These are phyloP conservation scores for Gymnogyps californianus DNA, from an alignment of 2,113 vertebrate species.

Conservation along the genomic window DNA sequence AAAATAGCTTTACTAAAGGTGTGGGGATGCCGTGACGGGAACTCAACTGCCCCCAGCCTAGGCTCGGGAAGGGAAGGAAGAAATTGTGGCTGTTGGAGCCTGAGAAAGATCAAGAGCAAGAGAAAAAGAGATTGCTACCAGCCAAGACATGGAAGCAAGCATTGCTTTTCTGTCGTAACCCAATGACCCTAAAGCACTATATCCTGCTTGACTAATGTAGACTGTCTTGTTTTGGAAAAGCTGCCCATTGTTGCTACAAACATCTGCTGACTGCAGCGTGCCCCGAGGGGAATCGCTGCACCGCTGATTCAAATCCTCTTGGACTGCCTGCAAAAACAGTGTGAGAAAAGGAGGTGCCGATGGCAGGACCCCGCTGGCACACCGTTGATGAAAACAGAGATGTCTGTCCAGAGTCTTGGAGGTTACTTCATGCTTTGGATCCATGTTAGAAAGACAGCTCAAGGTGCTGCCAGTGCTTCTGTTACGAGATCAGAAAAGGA, in stretches of 20 bases:
- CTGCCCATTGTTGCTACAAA: background rate
- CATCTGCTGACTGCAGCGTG: background rate
- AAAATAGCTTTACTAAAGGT: background rate
- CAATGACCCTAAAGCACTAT: background rate
- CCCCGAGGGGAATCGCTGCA: background rate
- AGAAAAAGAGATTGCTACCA: background rate
- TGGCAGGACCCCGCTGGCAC: fast-evolving
- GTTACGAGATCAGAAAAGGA: background rate
- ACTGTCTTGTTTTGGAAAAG: background rate
- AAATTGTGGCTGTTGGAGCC: background rate
- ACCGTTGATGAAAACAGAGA: background rate
- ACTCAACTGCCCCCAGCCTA: background rate
- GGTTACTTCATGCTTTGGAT: background rate
- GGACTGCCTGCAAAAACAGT: background rate
- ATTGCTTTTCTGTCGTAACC: background rate
- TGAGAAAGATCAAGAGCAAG: background rate
- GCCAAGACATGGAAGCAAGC: background rate
- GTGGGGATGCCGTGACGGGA: background rate
- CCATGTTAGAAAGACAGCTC: background rate
- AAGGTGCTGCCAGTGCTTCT: background rate
- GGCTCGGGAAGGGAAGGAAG: background rate
- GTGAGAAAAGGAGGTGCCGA: background rate
- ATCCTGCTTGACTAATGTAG: background rate
- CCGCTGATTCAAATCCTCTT: background rate
- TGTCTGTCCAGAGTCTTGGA: background rate